Evolutionary conservation across 2,888 invertebrate species (phyloP), one percentile per base, ranked within the genome.

Genomic region (Drosophila stalkeri): DNA sequence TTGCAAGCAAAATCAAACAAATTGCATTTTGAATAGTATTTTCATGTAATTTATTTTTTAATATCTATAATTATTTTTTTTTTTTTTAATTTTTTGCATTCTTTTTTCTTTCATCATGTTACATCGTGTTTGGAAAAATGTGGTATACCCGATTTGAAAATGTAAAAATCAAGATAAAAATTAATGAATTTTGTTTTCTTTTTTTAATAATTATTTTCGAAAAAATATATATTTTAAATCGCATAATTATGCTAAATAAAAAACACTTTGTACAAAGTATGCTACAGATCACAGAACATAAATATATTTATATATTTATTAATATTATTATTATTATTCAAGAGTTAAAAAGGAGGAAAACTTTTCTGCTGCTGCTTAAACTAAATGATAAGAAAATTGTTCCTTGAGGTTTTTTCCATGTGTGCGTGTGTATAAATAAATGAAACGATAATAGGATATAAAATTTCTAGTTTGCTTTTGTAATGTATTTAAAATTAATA

Each of bases 271-370:
- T 92, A 92, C 92, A 92, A 92, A 92, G 91, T 92, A 92, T 92
- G 90, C 92, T 92, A 92, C 92, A 91, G 92, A 93, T 92, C 92
- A 92, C 92, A 92, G 92, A 93, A 92, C 91, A 92, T 91, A 90
- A 90, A 82, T 81, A 62, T 86, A 80, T 83, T 76, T 78, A 62
- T 75, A 79, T 79, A 81, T 81, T 67, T 80, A 81, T 79, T 70
- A 69, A 68, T 66, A 74, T 43, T 68, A 78, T 77, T 80, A 77
- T 80, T 67, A 81, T 71, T 72, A 79, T 69, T 77, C 75, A 75
- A 76, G 68, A 51, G 64, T 83, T 80, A 67, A 56, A 59, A 67
- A 57, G 60, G 80, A 74, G 74, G 77, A 67, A 67, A 77, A 75
- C 39, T 60, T 44, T 44, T 49, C 35, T 49, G 56, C 70, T 44